phyloP scores from a whole-genome alignment of 2,113 vertebrate species.

The Montifringilla adamsi region DNA sequence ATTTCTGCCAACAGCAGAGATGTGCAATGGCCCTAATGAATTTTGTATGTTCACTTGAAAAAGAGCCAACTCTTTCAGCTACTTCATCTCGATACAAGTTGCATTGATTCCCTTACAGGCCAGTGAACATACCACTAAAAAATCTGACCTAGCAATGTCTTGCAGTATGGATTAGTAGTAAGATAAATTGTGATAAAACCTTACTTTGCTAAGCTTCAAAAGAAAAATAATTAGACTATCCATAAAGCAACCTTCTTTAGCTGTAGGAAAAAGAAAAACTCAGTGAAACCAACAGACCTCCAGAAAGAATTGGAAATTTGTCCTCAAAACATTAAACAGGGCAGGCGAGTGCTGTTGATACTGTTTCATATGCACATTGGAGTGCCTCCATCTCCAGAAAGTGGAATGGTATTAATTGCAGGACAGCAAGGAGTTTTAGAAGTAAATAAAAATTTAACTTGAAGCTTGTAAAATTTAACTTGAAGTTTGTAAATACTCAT shows the following conservation, averaged over 20 bases:
- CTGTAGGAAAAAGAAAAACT: not conserved
- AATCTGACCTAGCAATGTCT: not conserved
- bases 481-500: not conserved
- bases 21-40: not conserved
- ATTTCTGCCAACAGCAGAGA: not conserved
- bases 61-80: not conserved
- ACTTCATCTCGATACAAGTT: not conserved
- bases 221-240: not conserved
- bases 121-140: not conserved
- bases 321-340: not conserved
- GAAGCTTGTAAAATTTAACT: not conserved
- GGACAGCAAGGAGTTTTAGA: not conserved
- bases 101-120: not conserved
- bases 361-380: rapidly evolving
- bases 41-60: not conserved
- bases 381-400: not conserved
- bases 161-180: not conserved
- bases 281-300: not conserved
- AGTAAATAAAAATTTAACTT: not conserved
- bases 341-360: not conserved
- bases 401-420: not conserved
- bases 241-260: not conserved
- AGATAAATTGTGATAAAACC: not conserved
- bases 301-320: not conserved
- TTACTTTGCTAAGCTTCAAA: not conserved